Evolutionary conservation across 2,113 vertebrate genomes (phyloP).

Genomic region (Piliocolobus tephrosceles): DNA sequence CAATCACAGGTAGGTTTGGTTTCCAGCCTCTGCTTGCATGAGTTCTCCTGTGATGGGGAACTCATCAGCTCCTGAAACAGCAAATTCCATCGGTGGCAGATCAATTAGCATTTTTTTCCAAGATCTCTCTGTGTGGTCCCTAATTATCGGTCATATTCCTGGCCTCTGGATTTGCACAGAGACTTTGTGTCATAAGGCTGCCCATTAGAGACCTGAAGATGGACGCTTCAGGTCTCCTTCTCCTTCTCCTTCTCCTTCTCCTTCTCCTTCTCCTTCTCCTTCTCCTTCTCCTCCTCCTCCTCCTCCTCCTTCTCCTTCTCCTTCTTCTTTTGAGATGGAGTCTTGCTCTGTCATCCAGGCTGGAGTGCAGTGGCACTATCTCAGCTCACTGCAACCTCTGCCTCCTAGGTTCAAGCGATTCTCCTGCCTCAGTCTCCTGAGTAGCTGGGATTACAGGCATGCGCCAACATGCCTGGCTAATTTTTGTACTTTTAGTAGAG

Average conservation of each 20-base stretch:
- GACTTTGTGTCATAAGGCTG: neutral
- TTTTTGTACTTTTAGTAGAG: no score
- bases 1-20: neutral
- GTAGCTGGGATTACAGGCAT: no score
- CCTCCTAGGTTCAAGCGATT: no score
- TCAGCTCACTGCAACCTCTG: no score
- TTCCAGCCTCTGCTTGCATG: neutral
- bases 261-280: no score
- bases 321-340: no score
- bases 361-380: no score
- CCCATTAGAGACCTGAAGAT: neutral
- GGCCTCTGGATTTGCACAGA: neutral
- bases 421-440: no score
- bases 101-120: neutral
- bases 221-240: neutral
- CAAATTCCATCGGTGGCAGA: neutral
- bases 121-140: neutral
- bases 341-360: no score
- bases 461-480: no score
- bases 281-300: no score
- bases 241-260: no score
- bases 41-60: neutral
- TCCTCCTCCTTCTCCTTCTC: rapidly evolving
- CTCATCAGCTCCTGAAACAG: neutral
- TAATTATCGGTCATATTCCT: neutral